These are phyloP conservation scores for Ennomos fuscantarius DNA, from an alignment of 2,888 invertebrate species.

Conservation along the genomic window DNA sequence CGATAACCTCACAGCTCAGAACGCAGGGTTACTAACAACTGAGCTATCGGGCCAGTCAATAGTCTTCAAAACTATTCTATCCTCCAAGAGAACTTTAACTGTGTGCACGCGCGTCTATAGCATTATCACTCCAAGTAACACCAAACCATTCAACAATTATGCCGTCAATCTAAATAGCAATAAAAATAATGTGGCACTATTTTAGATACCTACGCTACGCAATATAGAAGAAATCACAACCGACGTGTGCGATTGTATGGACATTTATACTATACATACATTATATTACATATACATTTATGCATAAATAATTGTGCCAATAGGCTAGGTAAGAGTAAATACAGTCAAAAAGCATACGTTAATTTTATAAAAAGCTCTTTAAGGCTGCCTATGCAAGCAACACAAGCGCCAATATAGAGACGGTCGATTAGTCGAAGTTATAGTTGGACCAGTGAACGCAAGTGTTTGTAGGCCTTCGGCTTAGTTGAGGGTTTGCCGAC, in stretches of 20 bases:
- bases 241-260: slow-evolving; percentile 9
- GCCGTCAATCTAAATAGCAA: neutral
- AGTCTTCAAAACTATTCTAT: too few relatives aligned
- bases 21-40: too few relatives aligned
- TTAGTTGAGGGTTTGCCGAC: too few relatives aligned
- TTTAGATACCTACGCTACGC: neutral
- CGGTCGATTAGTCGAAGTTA: too few relatives aligned
- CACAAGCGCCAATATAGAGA: too few relatives aligned
- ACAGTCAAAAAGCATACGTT: slow-evolving; percentile 39
- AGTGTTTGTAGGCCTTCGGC: too few relatives aligned
- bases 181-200: slow-evolving; percentile 15
- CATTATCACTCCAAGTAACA: too few relatives aligned
- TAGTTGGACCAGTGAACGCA: too few relatives aligned
- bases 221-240: slow-evolving; percentile 20
- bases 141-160: neutral
- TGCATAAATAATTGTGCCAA: slow-evolving; percentile 41
- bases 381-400: neutral
- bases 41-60: too few relatives aligned
- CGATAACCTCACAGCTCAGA: too few relatives aligned
- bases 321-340: slow-evolving; percentile 42
- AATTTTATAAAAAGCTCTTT: slow-evolving; percentile 6
- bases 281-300: slow-evolving; percentile 17
- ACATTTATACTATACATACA: slow-evolving; percentile 14
- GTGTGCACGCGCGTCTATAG: too few relatives aligned
- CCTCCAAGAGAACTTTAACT: too few relatives aligned